Percentiles rank a stretch among this genome's conserved stretches.
Evolutionary conservation across 1,140 invertebrate genomes (phyloP).

Genomic region (Drosophila tani): DNA sequence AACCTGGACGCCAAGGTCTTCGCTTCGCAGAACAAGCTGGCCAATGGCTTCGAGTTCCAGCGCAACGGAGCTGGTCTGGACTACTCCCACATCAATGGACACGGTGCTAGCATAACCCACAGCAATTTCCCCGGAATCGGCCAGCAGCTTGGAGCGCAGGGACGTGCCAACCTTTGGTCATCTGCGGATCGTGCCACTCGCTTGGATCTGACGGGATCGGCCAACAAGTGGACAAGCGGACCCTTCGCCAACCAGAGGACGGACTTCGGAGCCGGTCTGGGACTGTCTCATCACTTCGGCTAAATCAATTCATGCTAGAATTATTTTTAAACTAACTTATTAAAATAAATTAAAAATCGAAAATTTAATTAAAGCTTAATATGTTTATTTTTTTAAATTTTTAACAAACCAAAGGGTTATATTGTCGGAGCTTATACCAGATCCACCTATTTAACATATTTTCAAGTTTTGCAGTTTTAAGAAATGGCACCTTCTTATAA

Average conservation of each 20-base stretch:
- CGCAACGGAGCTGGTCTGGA: slow-evolving; percentile 73
- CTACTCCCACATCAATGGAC: slow-evolving; percentile 72
- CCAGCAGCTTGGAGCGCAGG: slow-evolving; percentile 65
- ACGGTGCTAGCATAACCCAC: slow-evolving; percentile 73
- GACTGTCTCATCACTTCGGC: slow-evolving; percentile 65
- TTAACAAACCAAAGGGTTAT: no score
- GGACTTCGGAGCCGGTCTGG: slow-evolving; percentile 65
- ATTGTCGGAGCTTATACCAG: no score
- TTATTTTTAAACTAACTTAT: slow-evolving; percentile 32
- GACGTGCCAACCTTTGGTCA: slow-evolving; percentile 72
- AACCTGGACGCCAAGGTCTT: slow-evolving; percentile 69
- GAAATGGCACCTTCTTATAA: no score
- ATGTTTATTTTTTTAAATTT: no score
- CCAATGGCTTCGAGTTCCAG: slow-evolving; percentile 74
- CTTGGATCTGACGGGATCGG: slow-evolving; percentile 64
- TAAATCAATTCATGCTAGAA: no score
- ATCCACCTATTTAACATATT: no score
- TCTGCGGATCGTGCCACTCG: slow-evolving; percentile 73
- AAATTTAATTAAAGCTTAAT: background rate
- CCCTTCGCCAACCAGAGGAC: slow-evolving; percentile 57
- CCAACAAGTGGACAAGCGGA: slow-evolving; percentile 72
- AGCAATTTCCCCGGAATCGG: slow-evolving; percentile 78
- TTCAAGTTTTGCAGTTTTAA: no score
- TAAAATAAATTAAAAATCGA: background rate
- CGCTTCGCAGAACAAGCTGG: slow-evolving; percentile 69